A percentile compares a stretch with the other conserved stretches of the same genome.
phyloP scores from a whole-genome alignment of 2,888 invertebrate genomes.

The Xylota sylvarum region DNA sequence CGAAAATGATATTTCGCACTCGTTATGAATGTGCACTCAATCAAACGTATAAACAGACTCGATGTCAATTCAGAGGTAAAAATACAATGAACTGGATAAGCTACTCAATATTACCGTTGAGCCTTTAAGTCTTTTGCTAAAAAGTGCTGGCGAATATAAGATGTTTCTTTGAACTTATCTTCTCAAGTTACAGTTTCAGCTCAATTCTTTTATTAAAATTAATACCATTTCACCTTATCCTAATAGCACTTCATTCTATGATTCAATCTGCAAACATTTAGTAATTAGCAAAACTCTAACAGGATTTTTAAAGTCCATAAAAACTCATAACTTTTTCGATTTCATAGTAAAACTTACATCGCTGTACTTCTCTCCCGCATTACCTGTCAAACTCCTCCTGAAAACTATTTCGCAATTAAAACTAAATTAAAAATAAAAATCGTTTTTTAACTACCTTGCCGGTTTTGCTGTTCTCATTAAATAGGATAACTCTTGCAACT shows the following conservation, averaged over 20 bases:
- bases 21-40: too few relatives aligned
- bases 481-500: slow-evolving; percentile 45
- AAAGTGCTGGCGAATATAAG: too few relatives aligned
- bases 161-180: too few relatives aligned
- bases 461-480: slow-evolving; percentile 14
- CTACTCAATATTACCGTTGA: too few relatives aligned
- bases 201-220: too few relatives aligned
- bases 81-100: too few relatives aligned
- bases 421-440: slow-evolving; percentile 4
- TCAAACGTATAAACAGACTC: too few relatives aligned
- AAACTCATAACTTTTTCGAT: not conserved
- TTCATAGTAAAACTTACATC: not conserved
- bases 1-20: too few relatives aligned
- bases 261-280: not conserved
- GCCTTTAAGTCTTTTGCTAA: too few relatives aligned
- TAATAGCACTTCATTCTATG: not conserved
- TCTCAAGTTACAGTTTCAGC: too few relatives aligned
- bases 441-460: not conserved
- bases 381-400: slow-evolving; percentile 22
- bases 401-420: slow-evolving; percentile 37
- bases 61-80: too few relatives aligned
- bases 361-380: not conserved
- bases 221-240: not conserved
- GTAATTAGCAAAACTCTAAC: not conserved
- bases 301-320: not conserved